A percentile compares a stretch with the other conserved stretches of the same genome.
phyloP scores from a whole-genome alignment of 2,113 vertebrate genomes.

The Paramormyrops kingsleyae region DNA sequence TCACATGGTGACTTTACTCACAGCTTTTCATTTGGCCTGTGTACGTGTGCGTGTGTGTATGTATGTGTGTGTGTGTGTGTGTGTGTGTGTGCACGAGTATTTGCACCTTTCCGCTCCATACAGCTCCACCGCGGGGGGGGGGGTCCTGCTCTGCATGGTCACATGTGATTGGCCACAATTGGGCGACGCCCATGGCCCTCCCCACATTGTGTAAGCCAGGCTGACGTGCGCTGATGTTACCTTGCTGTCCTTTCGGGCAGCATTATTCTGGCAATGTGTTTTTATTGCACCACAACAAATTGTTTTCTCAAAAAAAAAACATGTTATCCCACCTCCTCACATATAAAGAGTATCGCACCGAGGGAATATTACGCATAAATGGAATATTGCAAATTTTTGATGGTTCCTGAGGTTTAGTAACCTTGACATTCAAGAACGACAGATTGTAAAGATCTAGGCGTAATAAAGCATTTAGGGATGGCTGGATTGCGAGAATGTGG shows the following conservation, averaged over 20 bases:
- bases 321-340: neutral
- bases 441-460: neutral
- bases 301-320: neutral
- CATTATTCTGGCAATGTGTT: neutral
- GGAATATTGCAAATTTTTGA: neutral
- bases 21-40: neutral
- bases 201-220: neutral
- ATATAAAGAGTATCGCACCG: neutral
- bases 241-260: neutral
- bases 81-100: no score
- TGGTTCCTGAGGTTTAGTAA: neutral
- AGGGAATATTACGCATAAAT: neutral
- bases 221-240: neutral
- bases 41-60: no score
- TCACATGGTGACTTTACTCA: conserved; percentile 9
- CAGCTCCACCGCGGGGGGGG: neutral
- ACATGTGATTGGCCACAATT: neutral
- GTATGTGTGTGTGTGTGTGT: neutral
- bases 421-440: neutral
- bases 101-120: neutral
- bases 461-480: neutral
- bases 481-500: neutral
- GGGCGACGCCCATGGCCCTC: neutral
- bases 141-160: neutral
- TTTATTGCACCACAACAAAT: neutral